A percentile compares a stretch with the other conserved stretches of the same genome.
Conservation (phyloP, 2,113 vertebrate genomes). For the Leucopternis melanops region DNA sequence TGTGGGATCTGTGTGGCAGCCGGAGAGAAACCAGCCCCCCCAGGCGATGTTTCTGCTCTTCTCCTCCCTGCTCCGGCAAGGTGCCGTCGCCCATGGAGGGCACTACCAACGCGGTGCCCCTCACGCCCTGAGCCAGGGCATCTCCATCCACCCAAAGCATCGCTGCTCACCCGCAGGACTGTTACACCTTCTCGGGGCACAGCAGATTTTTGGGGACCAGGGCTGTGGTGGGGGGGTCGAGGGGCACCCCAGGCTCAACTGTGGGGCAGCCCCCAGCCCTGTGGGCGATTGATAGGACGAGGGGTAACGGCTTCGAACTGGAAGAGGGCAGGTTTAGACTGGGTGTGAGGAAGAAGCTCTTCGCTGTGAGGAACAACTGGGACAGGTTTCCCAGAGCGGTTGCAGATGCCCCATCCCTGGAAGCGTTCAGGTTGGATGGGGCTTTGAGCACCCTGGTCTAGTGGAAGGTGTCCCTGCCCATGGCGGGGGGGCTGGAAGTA, state of each 20-base stretch:
- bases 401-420: too few species aligned
- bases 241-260: background rate
- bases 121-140: rapidly evolving
- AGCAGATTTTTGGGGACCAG: background rate
- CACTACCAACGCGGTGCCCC: rapidly evolving
- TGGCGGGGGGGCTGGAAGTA: too few species aligned
- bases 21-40: background rate
- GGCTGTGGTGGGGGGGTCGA: background rate
- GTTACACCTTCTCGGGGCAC: rapidly evolving
- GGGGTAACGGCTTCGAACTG: too few species aligned
- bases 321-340: too few species aligned
- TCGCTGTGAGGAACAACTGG: too few species aligned
- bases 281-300: background rate
- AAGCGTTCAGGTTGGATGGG: too few species aligned
- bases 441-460: too few species aligned
- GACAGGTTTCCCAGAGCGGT: too few species aligned
- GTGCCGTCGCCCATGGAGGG: background rate
- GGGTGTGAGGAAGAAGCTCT: too few species aligned
- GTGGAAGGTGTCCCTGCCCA: too few species aligned
- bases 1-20: background rate
- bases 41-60: background rate
- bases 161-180: rapidly evolving
- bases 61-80: background rate
- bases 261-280: background rate
- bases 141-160: rapidly evolving